Percentiles rank a stretch among this genome's conserved stretches.
phyloP scores from a whole-genome alignment of 2,797 vertebrate genomes.

The Capromys pilorides region DNA sequence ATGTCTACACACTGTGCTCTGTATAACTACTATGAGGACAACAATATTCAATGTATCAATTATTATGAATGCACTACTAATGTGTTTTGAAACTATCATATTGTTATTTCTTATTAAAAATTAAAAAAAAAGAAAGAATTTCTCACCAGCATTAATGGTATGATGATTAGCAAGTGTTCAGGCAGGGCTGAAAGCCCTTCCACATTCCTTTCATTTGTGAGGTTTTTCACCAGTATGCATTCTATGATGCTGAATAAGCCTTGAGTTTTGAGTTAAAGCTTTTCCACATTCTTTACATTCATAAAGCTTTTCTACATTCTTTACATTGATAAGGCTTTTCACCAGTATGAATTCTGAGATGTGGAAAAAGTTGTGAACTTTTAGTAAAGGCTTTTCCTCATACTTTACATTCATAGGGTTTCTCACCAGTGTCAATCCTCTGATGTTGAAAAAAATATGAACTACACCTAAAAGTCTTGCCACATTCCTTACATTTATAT shows the following conservation, averaged over 20 bases:
- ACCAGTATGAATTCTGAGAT: conserved; percentile 68
- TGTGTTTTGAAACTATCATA: no score
- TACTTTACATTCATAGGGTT: conserved; percentile 65
- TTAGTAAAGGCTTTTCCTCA: conserved; percentile 70
- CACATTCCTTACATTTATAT: conserved; percentile 65
- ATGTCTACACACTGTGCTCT: no score
- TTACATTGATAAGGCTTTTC: conserved; percentile 69
- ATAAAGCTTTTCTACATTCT: no score
- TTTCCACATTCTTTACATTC: no score
- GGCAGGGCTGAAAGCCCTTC: conserved; percentile 78
- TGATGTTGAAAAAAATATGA: conserved; percentile 64
- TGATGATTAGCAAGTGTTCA: conserved; percentile 69
- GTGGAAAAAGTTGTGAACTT: no score
- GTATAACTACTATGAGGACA: no score
- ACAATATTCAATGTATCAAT: no score
- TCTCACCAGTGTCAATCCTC: conserved; percentile 66
- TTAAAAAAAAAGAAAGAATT: no score
- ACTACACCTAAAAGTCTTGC: conserved; percentile 65
- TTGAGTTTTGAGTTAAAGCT: conserved; percentile 70
- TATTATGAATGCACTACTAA: no score
- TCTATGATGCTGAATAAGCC: conserved; percentile 73
- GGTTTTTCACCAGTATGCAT: conserved; percentile 78
- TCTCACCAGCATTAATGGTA: conserved; percentile 75
- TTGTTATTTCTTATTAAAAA: no score
- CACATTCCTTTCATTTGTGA: conserved; percentile 75